Conservation (phyloP, 2,888 invertebrate genomes). For the Oscheius myriophilus region DNA sequence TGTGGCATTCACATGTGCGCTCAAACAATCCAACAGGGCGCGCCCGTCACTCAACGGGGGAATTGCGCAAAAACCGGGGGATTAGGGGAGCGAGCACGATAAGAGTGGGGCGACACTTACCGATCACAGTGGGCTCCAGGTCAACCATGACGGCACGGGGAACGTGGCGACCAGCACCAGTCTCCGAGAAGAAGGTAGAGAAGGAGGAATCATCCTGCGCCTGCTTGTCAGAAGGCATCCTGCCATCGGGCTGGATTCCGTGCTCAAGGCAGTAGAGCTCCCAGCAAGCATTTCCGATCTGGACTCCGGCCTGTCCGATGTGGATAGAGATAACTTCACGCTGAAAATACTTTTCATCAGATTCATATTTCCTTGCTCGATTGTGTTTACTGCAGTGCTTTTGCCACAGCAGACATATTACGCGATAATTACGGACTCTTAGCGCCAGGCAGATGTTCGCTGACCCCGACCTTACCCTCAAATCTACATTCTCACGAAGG, state of each 20-base stretch:
- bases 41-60: too few relatives aligned
- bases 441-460: slow-evolving; percentile 27
- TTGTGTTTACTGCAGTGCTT: neutral
- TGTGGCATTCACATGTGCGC: too few relatives aligned
- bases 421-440: slow-evolving; percentile 2
- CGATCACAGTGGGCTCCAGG: slow-evolving; percentile 65
- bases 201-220: slow-evolving; percentile 69
- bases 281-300: slow-evolving; percentile 75
- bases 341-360: slow-evolving; percentile 24
- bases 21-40: too few relatives aligned
- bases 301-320: slow-evolving; percentile 67
- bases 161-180: slow-evolving; percentile 77
- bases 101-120: slow-evolving; percentile 33
- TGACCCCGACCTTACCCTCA: slow-evolving; percentile 21
- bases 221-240: slow-evolving; percentile 30
- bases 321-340: slow-evolving; percentile 68
- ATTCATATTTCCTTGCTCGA: slow-evolving; percentile 6
- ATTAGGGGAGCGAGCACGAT: neutral
- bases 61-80: slow-evolving; percentile 1
- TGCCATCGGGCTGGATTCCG: slow-evolving; percentile 73
- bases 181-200: slow-evolving; percentile 78
- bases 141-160: slow-evolving; percentile 65
- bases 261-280: slow-evolving; percentile 76
- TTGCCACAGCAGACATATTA: neutral
- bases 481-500: slow-evolving; percentile 6